A percentile compares a stretch with the other conserved stretches of the same genome.
phyloP scores from a whole-genome alignment of 92 coral and sea anemone species.

The Heliopora coerulea region DNA sequence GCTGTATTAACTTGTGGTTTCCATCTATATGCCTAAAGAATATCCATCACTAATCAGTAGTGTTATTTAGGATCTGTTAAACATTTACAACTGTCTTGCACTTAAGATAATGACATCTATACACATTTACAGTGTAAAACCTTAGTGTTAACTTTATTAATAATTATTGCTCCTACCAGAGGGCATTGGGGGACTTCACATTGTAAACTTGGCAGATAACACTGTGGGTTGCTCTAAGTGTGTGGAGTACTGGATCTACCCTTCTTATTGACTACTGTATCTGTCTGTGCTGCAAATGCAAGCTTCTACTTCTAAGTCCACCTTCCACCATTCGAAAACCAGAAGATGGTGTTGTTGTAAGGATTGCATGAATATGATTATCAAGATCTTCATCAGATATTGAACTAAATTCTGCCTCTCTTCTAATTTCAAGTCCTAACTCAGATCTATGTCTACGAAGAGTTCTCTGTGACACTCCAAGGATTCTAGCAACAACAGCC shows the following conservation, averaged over 20 bases:
- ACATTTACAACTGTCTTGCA: neutral
- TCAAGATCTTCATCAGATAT: conserved; percentile 11
- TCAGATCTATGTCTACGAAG: conserved; percentile 33
- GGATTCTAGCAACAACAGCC: conserved; percentile 41
- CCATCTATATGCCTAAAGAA: conserved; percentile 12
- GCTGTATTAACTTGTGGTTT: conserved; percentile 55
- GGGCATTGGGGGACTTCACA: conserved; percentile 37
- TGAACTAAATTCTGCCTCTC: neutral
- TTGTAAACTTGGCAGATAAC: conserved; percentile 30
- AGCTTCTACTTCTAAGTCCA: conserved; percentile 6
- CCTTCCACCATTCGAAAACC: conserved; percentile 12
- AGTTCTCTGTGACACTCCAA: conserved; percentile 34
- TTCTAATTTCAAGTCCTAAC: conserved; percentile 17
- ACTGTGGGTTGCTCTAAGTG: conserved; percentile 26
- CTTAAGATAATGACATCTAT: no score
- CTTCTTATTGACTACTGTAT: conserved; percentile 9
- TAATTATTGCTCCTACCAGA: conserved; percentile 5
- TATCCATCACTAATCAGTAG: neutral
- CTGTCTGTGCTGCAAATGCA: neutral
- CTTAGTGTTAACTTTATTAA: neutral
- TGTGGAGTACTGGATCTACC: conserved; percentile 10
- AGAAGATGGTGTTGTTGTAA: neutral
- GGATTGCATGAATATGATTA: neutral
- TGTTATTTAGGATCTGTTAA: neutral
- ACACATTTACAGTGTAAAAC: no score